Percentiles rank a stretch among this genome's conserved stretches.
These are phyloP conservation scores for Potorous gilbertii DNA, from an alignment of 2,797 vertebrate genomes.

Conservation along the genomic window DNA sequence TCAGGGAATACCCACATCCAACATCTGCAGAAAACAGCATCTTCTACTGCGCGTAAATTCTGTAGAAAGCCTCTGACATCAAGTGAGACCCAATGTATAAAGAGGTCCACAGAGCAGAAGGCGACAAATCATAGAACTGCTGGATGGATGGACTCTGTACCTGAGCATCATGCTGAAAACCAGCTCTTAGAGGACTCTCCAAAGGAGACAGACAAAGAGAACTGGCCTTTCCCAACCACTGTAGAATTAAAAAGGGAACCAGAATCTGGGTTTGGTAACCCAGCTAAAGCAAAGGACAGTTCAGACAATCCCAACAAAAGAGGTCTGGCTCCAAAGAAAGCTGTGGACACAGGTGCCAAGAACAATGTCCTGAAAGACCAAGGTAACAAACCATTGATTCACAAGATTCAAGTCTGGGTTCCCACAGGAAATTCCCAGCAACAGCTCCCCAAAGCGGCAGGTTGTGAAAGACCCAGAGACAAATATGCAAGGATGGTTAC, in stretches of 20 bases:
- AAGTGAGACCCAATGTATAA: neutral
- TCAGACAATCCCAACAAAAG: conserved; percentile 35
- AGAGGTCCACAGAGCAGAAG: conserved; percentile 3
- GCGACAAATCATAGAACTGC: neutral
- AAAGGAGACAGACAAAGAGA: conserved; percentile 73
- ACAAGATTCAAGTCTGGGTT: neutral
- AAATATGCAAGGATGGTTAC: neutral
- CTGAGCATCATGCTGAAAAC: accelerated
- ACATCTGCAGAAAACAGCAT: neutral
- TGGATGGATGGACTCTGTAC: neutral
- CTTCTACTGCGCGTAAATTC: neutral
- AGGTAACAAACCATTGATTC: neutral
- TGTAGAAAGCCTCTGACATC: neutral
- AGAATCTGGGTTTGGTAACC: neutral
- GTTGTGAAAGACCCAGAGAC: conserved; percentile 31
- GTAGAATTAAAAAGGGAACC: conserved; percentile 3
- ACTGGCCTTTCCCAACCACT: neutral
- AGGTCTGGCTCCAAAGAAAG: conserved; percentile 36
- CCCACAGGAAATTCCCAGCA: conserved; percentile 45
- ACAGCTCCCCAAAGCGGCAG: neutral
- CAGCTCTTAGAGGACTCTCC: neutral
- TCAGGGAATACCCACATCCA: neutral
- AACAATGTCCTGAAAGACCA: neutral
- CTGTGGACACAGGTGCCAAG: neutral
- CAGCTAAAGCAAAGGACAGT: conserved; percentile 17